Evolutionary conservation across 37 sponge, comb jelly and placozoan species (phyloP), one percentile per base, ranked within the genome.

Genomic region (Mnemiopsis leidyi): DNA sequence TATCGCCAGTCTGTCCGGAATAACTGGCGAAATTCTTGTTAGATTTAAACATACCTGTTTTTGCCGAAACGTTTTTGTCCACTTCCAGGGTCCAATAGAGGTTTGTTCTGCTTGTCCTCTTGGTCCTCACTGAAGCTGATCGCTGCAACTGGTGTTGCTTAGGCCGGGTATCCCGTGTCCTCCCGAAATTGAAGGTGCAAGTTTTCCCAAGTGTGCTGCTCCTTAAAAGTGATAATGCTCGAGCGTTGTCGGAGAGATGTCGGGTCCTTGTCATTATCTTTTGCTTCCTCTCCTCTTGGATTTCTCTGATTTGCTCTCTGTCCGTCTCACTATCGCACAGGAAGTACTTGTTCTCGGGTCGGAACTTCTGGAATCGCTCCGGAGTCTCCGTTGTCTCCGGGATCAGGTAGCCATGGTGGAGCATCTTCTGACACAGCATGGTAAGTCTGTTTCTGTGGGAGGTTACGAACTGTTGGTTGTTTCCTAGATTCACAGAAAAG

Each of bases 371-470:
- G 32, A 31, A 34, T 7, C 79, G 26, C 18, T 77, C 79, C 34
- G 79, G 79, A 31, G 26, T 34, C 1, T 32, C 35, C 3, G 36
- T 7, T 28, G 26, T 20, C 34, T 31, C 34, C 32, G 79, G 79
- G 0, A 77, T 32, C 9, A 77, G 34, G 36, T 77, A 1, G 16
- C 79, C 79, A 77, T 77, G 79, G 32, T 31, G 26, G 7, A 77
- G 79, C 79, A 77, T 77, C 32, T 28, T 28, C 33, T 77, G 79
- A 77, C 79, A 77, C 32, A 77, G 61, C 61, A 48, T 48, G 61
- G 61, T 48, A 13, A 18, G 61, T 48, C 61, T 48, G 61, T 48
- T 48, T 13, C 5, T 5, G 13, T 5, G 13, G 61, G 5, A 18
- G 61, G 61, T 48, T 13, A 48, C 61, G 61, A 48, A 48, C 61